Conservation (phyloP, 2,888 invertebrate genomes). For the Euzophera pinguis region DNA sequence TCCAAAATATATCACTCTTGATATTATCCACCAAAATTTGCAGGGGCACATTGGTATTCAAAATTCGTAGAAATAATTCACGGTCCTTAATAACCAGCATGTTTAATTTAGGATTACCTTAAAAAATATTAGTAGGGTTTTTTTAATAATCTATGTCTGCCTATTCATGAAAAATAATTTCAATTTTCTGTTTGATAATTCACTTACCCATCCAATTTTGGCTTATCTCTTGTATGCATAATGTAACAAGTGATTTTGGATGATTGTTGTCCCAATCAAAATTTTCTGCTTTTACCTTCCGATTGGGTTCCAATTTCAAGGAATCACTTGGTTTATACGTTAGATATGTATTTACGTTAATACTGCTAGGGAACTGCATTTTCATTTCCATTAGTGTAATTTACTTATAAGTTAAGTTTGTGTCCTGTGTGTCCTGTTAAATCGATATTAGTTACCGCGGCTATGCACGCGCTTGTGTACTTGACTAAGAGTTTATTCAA, state of each 20-base stretch:
- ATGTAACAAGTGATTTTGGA: constrained; percentile 61
- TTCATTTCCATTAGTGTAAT: too few relatives aligned
- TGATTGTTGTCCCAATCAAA: constrained; percentile 74
- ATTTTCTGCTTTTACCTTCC: constrained; percentile 71
- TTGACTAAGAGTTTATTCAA: too few relatives aligned
- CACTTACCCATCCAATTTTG: constrained; percentile 65
- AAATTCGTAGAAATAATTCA: constrained; percentile 61
- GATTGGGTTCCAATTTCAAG: constrained; percentile 54
- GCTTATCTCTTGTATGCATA: constrained; percentile 71
- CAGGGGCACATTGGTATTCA: constrained; percentile 59
- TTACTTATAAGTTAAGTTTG: too few relatives aligned
- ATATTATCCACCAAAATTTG: constrained; percentile 68
- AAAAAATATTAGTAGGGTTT: background rate
- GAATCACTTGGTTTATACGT: constrained; percentile 58
- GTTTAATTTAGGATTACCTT: constrained; percentile 34
- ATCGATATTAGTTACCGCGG: constrained; percentile 6
- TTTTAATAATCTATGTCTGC: too few relatives aligned
- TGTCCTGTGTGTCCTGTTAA: background rate
- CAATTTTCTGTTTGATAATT: too few relatives aligned
- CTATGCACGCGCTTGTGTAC: too few relatives aligned
- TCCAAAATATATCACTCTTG: constrained; percentile 72
- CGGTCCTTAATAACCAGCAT: constrained; percentile 62
- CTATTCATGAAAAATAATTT: too few relatives aligned
- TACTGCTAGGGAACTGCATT: constrained; percentile 58
- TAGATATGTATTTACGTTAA: constrained; percentile 59